These are phyloP conservation scores for Yponomeuta cagnagella DNA, from an alignment of 2,888 invertebrate genomes.

Conservation along the genomic window DNA sequence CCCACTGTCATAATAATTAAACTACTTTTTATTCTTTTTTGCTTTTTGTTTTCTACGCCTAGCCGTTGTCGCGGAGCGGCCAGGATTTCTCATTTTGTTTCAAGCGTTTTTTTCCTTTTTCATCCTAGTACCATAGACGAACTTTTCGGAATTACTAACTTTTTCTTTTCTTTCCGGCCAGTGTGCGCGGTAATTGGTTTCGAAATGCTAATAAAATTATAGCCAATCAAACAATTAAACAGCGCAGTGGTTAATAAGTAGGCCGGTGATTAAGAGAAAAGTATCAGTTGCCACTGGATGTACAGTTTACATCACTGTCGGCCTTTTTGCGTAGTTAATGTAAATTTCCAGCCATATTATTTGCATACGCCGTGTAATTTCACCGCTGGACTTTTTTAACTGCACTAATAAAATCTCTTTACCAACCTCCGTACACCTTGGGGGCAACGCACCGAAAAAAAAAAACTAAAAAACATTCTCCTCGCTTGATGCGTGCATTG, in stretches of 20 bases:
- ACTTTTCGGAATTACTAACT: background rate
- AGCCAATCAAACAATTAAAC: background rate
- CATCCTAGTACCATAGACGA: background rate
- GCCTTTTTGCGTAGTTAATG: background rate
- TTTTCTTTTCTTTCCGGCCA: background rate
- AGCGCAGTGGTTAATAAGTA: background rate
- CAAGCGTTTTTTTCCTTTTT: background rate
- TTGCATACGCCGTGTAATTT: background rate
- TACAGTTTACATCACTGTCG: background rate
- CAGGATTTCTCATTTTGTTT: background rate
- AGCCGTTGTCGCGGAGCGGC: background rate
- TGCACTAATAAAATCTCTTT: background rate
- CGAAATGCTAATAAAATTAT: background rate
- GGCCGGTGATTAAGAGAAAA: background rate
- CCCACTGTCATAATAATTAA: constrained; percentile 22
- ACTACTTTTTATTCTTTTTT: constrained; percentile 4
- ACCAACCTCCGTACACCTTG: background rate
- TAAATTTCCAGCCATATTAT: background rate
- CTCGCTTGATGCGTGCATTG: constrained; percentile 9
- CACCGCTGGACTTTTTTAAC: constrained; percentile 4
- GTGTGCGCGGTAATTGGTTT: background rate
- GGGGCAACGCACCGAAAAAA: constrained; percentile 8
- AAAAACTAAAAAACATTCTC: background rate
- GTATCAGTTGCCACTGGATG: background rate
- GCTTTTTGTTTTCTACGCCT: background rate